These are phyloP conservation scores for Drosophila nigricruria DNA, from an alignment of 2,888 invertebrate genomes.

Conservation along the genomic window DNA sequence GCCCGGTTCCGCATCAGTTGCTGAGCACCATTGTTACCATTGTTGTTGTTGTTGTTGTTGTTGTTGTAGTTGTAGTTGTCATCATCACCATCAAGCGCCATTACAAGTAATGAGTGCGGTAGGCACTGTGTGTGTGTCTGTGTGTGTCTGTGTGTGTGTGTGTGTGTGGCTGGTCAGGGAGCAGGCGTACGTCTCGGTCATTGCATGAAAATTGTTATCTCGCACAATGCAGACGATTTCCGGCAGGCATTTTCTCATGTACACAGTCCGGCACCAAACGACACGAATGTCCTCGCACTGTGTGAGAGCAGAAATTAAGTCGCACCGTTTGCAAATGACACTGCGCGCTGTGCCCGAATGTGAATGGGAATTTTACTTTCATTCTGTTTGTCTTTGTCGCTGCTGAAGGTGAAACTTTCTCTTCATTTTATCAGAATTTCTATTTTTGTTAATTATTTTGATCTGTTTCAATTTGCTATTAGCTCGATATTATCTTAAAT, in stretches of 20 bases:
- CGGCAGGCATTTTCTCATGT: constrained; percentile 63
- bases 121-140: not conserved
- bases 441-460: constrained; percentile 40
- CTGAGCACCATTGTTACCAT: constrained; percentile 36
- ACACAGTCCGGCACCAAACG: too few relatives aligned
- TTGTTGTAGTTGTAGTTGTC: constrained; percentile 52
- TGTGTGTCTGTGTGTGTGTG: not conserved
- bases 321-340: constrained; percentile 71
- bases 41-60: constrained; percentile 7
- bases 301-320: constrained; percentile 65
- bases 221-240: constrained; percentile 81
- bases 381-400: constrained; percentile 39
- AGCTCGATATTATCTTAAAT: not conserved
- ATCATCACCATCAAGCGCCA: constrained; percentile 78
- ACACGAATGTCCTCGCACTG: constrained; percentile 22
- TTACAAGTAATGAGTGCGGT: constrained; percentile 79
- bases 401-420: constrained; percentile 36
- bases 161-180: constrained; percentile 10
- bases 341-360: constrained; percentile 33
- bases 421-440: constrained; percentile 13
- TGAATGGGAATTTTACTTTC: constrained; percentile 16
- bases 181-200: constrained; percentile 60
- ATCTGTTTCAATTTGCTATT: not conserved
- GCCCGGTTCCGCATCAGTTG: constrained; percentile 49
- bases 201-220: constrained; percentile 80